Base-by-base conservation (phyloP, 2,888 invertebrate species). In the Cryptosula pallasiana region DNA sequence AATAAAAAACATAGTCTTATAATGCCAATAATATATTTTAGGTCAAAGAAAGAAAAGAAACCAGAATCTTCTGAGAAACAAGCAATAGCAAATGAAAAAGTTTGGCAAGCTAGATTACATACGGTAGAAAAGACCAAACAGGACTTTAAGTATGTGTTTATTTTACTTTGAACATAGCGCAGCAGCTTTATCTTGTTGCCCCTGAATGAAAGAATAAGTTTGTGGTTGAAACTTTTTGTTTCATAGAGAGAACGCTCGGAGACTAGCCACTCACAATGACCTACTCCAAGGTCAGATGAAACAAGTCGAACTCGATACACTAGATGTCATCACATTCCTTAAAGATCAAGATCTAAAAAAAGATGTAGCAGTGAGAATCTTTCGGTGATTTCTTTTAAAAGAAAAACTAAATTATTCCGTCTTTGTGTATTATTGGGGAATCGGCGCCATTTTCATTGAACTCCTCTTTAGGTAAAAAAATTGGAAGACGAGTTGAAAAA, bases 261-360 rank as follows among this genome's bases (percentile, higher is more conserved):
- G 76, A 58, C 75, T 85, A 55, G 77, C 83, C 74, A 72, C 80
- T 57, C 82, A 84, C 72, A 85, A 85, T 79, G 83, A 83, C 71
- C 77, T 77, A 9, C 79, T 85, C 1, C 79, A 81, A 73, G 79
- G 77, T 71, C 80, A 81, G 75, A 81, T 85, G 79, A 73, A 80
- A 54, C 80, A 82, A 74, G 82, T 81, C 2, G 85, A 85, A 75
- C 78, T 80, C 71, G 84, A 85, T 74, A 84, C 84, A 1, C 82
- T 85, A 63, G 85, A 85, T 77, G 83, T 84, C 35, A 81, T 85
- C 71, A 82, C 81, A 5, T 81, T 78, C 74, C 77, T 85, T 32
- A 84, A 83, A 74, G 80, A 81, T 73, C 80, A 84, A 74, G 83
- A 85, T 76, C 78, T 77, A 71, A 80, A 83, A 35, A 84, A 85